phyloP scores from a whole-genome alignment of 2,113 vertebrate species.

The Electrona antarctica region DNA sequence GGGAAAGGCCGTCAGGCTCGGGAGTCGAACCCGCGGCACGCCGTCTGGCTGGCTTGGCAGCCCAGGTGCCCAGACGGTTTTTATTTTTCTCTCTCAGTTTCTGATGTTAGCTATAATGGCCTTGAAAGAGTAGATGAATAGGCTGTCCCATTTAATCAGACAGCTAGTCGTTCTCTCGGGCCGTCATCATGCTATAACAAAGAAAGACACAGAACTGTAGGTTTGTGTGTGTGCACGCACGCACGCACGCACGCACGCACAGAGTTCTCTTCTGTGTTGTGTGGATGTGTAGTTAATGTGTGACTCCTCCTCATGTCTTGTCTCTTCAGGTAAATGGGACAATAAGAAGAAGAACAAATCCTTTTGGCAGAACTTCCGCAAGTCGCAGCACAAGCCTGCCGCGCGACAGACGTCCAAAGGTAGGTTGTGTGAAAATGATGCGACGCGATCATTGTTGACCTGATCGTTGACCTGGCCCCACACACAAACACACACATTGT shows the following conservation, averaged over 20 bases:
- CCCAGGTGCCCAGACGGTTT: too few species aligned
- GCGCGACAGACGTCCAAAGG: conserved; percentile 95
- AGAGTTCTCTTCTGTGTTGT: background rate
- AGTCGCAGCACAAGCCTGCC: conserved; percentile 89
- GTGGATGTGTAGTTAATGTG: background rate
- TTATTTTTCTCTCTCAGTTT: too few species aligned
- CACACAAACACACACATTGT: background rate
- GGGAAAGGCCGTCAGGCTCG: too few species aligned
- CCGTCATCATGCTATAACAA: background rate
- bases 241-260: too few species aligned
- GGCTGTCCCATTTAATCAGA: background rate
- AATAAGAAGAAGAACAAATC: conserved; percentile 98
- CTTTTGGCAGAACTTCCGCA: conserved; percentile 98
- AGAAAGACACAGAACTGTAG: background rate
- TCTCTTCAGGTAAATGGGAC: conserved; percentile 88
- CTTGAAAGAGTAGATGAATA: background rate
- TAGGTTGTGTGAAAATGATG: conserved; percentile 47
- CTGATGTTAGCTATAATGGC: background rate
- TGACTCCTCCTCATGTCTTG: background rate
- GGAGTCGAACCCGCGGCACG: too few species aligned
- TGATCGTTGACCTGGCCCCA: background rate
- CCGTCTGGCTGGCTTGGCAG: too few species aligned
- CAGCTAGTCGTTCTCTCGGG: background rate
- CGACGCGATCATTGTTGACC: background rate
- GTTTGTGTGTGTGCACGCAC: background rate